Percentiles rank a stretch among this genome's conserved stretches.
Evolutionary conservation across 2,113 vertebrate species (phyloP).

Genomic region (Coptodon bakossiorum): DNA sequence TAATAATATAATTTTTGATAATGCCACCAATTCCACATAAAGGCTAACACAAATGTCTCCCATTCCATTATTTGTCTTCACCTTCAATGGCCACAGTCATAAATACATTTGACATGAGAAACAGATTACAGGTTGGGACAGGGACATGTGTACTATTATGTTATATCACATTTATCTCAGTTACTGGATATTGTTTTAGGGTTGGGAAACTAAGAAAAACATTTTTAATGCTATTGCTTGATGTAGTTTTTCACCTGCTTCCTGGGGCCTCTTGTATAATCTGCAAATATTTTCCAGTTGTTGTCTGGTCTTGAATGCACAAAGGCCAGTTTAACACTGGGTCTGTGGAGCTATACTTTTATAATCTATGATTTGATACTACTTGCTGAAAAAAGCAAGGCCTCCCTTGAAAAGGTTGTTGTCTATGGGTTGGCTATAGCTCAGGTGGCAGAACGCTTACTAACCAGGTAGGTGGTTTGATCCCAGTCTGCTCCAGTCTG

Average conservation of each 20-base stretch:
- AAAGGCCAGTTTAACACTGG: background rate
- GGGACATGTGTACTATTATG: background rate
- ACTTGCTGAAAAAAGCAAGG: background rate
- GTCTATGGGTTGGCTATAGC: background rate
- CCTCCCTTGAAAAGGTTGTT: background rate
- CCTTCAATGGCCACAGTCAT: background rate
- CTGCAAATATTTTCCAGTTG: background rate
- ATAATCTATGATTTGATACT: background rate
- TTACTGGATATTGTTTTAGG: background rate
- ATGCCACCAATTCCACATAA: background rate
- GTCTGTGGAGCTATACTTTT: background rate
- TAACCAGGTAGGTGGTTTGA: background rate
- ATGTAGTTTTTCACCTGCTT: background rate
- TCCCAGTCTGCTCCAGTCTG: background rate
- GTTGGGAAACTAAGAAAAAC: background rate
- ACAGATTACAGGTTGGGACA: background rate
- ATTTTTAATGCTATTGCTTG: background rate
- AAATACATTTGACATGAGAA: background rate
- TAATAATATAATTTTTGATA: background rate
- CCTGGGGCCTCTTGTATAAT: background rate
- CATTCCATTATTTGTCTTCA: background rate
- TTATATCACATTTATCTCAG: background rate
- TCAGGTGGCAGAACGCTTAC: background rate
- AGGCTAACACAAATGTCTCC: background rate
- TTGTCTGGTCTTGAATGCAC: background rate